Evolutionary conservation across 2,888 invertebrate species (phyloP).

Genomic region (Leptarthrus brevirostris): DNA sequence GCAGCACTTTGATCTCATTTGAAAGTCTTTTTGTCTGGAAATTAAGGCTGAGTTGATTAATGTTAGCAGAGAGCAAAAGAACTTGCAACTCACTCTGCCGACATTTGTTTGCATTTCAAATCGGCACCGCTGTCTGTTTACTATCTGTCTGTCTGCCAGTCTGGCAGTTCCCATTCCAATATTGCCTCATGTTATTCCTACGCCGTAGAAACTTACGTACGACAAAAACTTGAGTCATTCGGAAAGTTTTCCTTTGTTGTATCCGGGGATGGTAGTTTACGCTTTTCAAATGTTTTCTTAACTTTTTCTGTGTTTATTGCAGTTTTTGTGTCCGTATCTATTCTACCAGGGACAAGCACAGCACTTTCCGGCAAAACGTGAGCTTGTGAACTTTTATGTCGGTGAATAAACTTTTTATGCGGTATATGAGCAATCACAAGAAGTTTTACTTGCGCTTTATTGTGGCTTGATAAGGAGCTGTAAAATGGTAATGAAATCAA

Average conservation of each 20-base stretch:
- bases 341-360: neutral
- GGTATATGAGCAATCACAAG: slow-evolving; percentile 49
- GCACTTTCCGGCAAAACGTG: slow-evolving; percentile 9
- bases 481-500: slow-evolving; percentile 50
- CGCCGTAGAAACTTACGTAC: slow-evolving; percentile 9
- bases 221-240: slow-evolving; percentile 34
- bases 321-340: slow-evolving; percentile 24
- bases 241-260: slow-evolving; percentile 21
- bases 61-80: neutral
- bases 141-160: slow-evolving; percentile 18
- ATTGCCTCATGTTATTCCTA: neutral
- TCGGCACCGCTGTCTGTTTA: slow-evolving; percentile 17
- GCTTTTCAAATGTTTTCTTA: slow-evolving; percentile 36
- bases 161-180: neutral
- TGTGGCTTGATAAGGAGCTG: slow-evolving; percentile 50
- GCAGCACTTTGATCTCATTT: slow-evolving; percentile 16
- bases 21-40: slow-evolving; percentile 24
- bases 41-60: slow-evolving; percentile 16
- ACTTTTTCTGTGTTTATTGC: slow-evolving; percentile 30
- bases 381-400: slow-evolving; percentile 46
- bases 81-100: neutral
- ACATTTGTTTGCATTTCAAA: slow-evolving; percentile 37
- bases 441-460: slow-evolving; percentile 49
- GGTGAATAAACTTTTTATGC: slow-evolving; percentile 50
- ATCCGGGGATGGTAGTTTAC: slow-evolving; percentile 33